Base-by-base conservation (phyloP, 2,113 vertebrate species). In the Hoplias malabaricus region DNA sequence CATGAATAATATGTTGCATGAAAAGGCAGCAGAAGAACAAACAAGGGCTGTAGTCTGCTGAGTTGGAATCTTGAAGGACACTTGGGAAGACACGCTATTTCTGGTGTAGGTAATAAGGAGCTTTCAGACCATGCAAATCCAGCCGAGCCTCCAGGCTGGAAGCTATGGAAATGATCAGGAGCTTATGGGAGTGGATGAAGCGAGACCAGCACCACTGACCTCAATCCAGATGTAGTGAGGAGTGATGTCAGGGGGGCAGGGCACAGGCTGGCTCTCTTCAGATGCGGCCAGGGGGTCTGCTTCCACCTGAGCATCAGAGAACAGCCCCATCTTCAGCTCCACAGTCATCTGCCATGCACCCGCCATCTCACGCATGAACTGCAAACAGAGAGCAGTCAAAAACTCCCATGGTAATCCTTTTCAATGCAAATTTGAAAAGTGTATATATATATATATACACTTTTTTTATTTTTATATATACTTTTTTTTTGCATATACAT, bases 291-390 rank as follows among this genome's bases (percentile, higher is more conserved):
- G 88, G 0, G 98, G 98, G 83, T 99, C 98, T 0, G 97, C 97
- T 91, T 99, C 97, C 84, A 94, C 94, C 82, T 93, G 90, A 50
- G 96, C 93, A 0, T 93, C 92, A 0, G 96, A 98, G 86, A 99
- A 99, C 25, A 99, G 86, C 74, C 98, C 98, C 67, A 96, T 90
- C 89, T 96, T 98, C 88, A 96, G 94, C 86, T 99, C 96, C 83
- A 99, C 96, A 0, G 98, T 98, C 98, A 99, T 99, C 79, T 98
- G 96, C 98, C 98, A 99, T 11, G 98, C 97, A 11, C 98, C 96
- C 0, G 96, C 94, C 97, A 99, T 98, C 87, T 99, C 98, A 0
- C 98, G 92, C 96, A 99, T 96, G 77, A 99, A 99, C 98, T 99
- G 80, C 7, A 70, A 42, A 54, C 38, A 80, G 0, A 66, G 13